Base-by-base conservation (phyloP, 2,888 invertebrate species). In the Calameuta idolon region DNA sequence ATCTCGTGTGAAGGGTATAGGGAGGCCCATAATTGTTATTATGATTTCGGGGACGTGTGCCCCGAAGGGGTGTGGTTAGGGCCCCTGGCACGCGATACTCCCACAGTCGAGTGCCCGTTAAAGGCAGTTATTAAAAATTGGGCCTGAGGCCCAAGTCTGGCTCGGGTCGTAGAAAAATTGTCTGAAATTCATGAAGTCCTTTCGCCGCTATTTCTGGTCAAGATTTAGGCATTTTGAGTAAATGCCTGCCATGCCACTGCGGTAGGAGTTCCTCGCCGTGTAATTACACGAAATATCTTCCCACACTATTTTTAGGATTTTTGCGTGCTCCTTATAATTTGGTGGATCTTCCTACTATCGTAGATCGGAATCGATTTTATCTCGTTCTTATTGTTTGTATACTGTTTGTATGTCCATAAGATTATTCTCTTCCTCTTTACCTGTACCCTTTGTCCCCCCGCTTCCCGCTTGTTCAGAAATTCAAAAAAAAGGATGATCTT, bases 241-340 rank as follows among this genome's bases (percentile, higher is more conserved):
- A 85, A 85, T 85, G 81, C 84, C 80, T 80, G 80, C 82, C 83
- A 83, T 86, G 83, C 85, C 84, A 83, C 84, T 79, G 79, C 75
- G 82, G 81, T 80, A 79, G 84, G 82, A 81, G 79, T 81, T 75
- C 78, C 79, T 77, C 79, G 80, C 82, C 81, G 80, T 85, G 78
- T 85, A 84, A 87, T 88, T 86, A 85, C 81, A 77, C 80, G 79
- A 81, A 85, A 83, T 85, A 83, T 83, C 84, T 89, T 89, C 88
- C 88, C 87, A 88, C 87, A 88, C 85, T 87, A 86, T 86, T 87
- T 87, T 85, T 83, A 82, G 80, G 75, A 81, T 84, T 86, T 86
- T 86, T 83, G 85, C 86, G 85, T 84, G 87, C 82, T 80, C 77
- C 83, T 82, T 83, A 84, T 83, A 85, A 86, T 85, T 87, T 85